A percentile compares a stretch with the other conserved stretches of the same genome.
phyloP scores from a whole-genome alignment of 2,113 vertebrate species.

The Aramus guarauna region DNA sequence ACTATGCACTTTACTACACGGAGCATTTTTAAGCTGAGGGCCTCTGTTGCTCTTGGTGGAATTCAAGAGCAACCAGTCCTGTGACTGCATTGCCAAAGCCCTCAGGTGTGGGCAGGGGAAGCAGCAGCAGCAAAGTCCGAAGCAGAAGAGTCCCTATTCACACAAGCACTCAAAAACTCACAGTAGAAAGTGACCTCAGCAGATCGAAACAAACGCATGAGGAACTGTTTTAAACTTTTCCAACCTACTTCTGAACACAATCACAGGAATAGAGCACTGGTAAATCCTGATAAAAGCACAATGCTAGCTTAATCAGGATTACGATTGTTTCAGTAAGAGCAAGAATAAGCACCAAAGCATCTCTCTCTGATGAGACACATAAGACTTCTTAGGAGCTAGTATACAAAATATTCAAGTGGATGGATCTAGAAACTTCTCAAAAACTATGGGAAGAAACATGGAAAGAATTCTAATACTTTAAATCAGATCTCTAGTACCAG shows the following conservation, averaged over 20 bases:
- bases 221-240: neutral
- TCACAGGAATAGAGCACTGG: neutral
- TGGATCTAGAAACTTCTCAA: neutral
- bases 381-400: neutral
- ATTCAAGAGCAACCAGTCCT: neutral
- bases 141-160: neutral
- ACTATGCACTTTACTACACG: too few relatives aligned
- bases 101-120: neutral
- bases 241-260: neutral
- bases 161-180: neutral
- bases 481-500: neutral
- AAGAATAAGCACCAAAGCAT: neutral
- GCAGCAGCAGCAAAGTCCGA: neutral
- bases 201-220: neutral
- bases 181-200: neutral
- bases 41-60: neutral
- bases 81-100: neutral
- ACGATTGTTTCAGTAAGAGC: neutral
- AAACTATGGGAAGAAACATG: neutral
- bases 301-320: neutral
- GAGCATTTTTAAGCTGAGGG: neutral
- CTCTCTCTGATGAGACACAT: neutral
- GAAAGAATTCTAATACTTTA: neutral
- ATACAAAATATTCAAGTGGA: neutral
- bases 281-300: neutral